Conservation (phyloP, 2,113 vertebrate species). For the Sterrhoptilus dennistouni region DNA sequence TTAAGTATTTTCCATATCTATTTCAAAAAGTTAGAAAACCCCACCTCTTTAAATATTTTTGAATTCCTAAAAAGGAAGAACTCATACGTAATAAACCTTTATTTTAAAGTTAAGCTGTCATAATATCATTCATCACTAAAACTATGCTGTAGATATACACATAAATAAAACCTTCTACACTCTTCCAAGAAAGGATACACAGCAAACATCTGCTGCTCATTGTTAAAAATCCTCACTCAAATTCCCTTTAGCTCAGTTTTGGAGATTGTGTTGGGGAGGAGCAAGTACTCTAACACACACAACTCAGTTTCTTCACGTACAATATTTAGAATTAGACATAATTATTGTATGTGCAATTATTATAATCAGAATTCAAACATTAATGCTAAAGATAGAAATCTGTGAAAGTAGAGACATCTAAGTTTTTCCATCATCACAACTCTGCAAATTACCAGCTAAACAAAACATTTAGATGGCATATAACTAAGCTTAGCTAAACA, state of each 20-base stretch:
- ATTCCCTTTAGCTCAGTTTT: neutral
- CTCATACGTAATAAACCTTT: neutral
- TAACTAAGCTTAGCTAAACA: constrained; percentile 20
- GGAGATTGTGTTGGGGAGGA: neutral
- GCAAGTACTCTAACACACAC: neutral
- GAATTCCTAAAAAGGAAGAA: neutral
- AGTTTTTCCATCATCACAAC: neutral
- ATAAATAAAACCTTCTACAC: neutral
- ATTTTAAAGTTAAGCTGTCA: neutral
- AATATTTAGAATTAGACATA: neutral
- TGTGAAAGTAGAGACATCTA: neutral
- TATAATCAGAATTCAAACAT: neutral
- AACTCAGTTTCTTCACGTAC: neutral
- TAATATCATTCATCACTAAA: neutral
- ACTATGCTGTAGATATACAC: neutral
- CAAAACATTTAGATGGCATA: neutral
- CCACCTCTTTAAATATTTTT: neutral
- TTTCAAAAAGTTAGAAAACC: neutral
- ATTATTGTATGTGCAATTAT: neutral
- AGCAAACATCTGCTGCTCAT: neutral
- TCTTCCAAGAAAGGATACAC: neutral
- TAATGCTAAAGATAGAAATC: neutral
- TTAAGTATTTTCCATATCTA: constrained; percentile 87
- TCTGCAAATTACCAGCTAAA: constrained; percentile 3
- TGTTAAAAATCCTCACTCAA: neutral